Evolutionary conservation across 2,888 invertebrate genomes (phyloP).

Genomic region (Erpobdella octoculata): DNA sequence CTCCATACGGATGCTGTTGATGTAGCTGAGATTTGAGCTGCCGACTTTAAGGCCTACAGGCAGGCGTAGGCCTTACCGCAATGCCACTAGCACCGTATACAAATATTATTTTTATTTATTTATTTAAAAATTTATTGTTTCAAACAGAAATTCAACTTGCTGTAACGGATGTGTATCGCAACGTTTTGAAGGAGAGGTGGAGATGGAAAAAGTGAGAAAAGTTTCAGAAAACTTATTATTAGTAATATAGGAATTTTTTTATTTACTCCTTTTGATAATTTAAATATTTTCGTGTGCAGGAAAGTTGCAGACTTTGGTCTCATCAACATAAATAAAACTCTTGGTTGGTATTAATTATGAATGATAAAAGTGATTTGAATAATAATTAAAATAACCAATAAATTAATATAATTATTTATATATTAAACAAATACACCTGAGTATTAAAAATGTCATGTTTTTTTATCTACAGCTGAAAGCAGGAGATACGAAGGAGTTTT

Average conservation of each 20-base stretch:
- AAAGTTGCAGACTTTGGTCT: not conserved
- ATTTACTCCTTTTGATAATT: not conserved
- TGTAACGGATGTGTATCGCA: not conserved
- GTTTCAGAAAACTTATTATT: no score
- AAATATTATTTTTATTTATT: no score
- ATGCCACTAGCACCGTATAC: no score
- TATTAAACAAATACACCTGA: no score
- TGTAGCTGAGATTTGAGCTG: no score
- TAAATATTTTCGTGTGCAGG: not conserved
- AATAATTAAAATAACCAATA: not conserved
- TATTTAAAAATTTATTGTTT: no score
- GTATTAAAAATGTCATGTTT: no score
- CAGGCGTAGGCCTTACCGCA: no score
- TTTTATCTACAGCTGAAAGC: not conserved
- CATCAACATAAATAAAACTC: not conserved
- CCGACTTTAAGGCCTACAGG: no score
- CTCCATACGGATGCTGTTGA: no score
- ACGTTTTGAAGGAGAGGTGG: conserved; percentile 1
- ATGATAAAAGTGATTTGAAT: not conserved
- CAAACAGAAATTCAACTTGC: no score
- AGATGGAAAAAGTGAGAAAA: not conserved
- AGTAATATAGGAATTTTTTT: not conserved
- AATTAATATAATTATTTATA: not conserved
- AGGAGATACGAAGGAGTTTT: not conserved
- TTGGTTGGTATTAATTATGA: no score